Evolutionary conservation across 2,797 vertebrate species (phyloP).

Genomic region (Apodemus agrarius): DNA sequence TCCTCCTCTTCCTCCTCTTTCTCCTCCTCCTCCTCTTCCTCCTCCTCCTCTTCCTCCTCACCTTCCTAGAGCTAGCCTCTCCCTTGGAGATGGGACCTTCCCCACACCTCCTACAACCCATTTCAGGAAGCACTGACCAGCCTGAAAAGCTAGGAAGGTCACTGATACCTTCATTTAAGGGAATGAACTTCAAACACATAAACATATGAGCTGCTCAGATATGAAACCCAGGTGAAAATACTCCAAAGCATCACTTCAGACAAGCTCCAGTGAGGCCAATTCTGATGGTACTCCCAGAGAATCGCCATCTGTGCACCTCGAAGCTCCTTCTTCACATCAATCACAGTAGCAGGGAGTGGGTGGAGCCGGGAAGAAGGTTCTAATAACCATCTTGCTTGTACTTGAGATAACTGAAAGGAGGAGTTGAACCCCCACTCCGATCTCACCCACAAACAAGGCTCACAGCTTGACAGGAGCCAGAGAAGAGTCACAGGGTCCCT

Average conservation of each 20-base stretch:
- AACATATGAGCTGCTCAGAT: neutral
- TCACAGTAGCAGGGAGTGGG: neutral
- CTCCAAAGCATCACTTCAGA: neutral
- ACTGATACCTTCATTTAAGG: neutral
- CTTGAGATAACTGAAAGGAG: neutral
- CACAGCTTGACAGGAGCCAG: neutral
- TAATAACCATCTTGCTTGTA: neutral
- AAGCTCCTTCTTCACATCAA: neutral
- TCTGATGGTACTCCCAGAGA: neutral
- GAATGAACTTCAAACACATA: neutral
- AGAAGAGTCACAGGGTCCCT: neutral
- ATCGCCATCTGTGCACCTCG: constrained; percentile 17
- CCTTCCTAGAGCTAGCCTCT: too few species aligned
- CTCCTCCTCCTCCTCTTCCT: too few species aligned
- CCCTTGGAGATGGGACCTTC: neutral
- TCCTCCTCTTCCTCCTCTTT: too few species aligned
- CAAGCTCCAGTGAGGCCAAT: neutral
- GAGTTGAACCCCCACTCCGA: neutral
- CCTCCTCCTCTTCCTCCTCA: rapidly evolving
- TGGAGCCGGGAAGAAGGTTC: neutral
- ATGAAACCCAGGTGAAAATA: neutral
- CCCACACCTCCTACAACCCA: neutral
- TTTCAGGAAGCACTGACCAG: neutral
- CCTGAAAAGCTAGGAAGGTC: neutral
- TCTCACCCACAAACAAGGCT: constrained; percentile 15